Evolutionary conservation across 2,888 invertebrate species (phyloP).

Genomic region (Ametastegia equiseti): DNA sequence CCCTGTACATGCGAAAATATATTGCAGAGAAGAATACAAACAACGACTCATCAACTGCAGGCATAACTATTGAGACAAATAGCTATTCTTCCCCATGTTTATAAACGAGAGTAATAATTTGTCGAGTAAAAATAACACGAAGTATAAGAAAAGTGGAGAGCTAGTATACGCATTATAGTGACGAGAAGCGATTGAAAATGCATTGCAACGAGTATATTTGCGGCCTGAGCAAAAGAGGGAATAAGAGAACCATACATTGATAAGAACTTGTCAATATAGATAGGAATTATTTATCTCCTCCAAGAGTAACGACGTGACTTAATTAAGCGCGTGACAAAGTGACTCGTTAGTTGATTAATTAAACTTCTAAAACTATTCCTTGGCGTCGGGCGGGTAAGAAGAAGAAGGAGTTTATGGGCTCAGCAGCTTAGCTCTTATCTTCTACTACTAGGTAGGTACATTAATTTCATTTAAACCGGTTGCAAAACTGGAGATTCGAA

Average conservation of each 20-base stretch:
- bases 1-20: no score
- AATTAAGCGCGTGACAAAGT: constrained; percentile 37
- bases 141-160: no score
- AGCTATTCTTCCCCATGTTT: neutral
- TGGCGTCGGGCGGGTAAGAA: neutral
- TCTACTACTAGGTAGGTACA: no score
- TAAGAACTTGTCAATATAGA: constrained; percentile 6
- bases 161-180: no score
- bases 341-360: constrained; percentile 25
- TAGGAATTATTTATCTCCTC: neutral
- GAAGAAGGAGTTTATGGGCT: neutral
- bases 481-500: constrained; percentile 13
- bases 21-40: no score
- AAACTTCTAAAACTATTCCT: constrained; percentile 15
- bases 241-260: neutral
- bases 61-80: neutral
- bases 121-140: neutral
- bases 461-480: constrained; percentile 24
- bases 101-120: neutral
- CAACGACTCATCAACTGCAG: neutral
- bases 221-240: no score
- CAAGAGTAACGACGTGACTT: constrained; percentile 23
- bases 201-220: no score
- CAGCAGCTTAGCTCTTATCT: neutral
- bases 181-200: no score